Conservation (phyloP, 2,113 vertebrate genomes). For the Cavia aperea region DNA sequence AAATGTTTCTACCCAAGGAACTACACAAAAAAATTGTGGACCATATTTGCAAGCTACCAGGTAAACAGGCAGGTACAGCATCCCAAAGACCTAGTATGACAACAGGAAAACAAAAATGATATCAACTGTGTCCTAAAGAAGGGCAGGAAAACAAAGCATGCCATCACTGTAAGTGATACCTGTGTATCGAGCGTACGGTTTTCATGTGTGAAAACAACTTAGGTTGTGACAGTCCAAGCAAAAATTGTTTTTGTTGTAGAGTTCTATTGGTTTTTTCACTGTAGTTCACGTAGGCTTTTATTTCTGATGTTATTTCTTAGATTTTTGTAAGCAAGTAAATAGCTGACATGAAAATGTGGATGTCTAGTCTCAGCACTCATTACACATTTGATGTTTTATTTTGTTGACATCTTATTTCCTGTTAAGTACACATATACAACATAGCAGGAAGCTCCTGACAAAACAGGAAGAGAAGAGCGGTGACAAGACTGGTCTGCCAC, state of each 20-base stretch:
- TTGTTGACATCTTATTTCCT: not conserved
- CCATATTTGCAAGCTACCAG: not conserved
- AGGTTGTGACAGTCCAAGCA: not conserved
- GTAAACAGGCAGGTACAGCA: not conserved
- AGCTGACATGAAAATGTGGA: not conserved
- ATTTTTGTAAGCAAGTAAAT: not conserved
- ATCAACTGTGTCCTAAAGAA: not conserved
- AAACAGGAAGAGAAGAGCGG: not conserved
- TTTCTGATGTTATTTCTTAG: not conserved
- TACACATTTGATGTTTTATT: not conserved
- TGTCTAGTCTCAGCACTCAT: not conserved
- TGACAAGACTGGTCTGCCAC: not conserved
- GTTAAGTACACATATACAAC: not conserved
- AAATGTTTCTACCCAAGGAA: not conserved
- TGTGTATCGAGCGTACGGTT: not conserved
- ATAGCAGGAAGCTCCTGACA: not conserved
- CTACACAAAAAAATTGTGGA: not conserved
- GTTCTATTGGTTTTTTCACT: not conserved
- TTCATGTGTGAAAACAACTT: not conserved
- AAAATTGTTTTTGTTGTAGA: not conserved
- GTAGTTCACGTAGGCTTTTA: not conserved
- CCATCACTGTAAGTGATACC: not conserved
- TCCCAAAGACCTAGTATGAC: not conserved
- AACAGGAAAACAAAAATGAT: not conserved
- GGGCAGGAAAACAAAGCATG: not conserved